These are phyloP conservation scores for Drosophila triauraria DNA, from an alignment of 1,140 invertebrate genomes.

Conservation along the genomic window DNA sequence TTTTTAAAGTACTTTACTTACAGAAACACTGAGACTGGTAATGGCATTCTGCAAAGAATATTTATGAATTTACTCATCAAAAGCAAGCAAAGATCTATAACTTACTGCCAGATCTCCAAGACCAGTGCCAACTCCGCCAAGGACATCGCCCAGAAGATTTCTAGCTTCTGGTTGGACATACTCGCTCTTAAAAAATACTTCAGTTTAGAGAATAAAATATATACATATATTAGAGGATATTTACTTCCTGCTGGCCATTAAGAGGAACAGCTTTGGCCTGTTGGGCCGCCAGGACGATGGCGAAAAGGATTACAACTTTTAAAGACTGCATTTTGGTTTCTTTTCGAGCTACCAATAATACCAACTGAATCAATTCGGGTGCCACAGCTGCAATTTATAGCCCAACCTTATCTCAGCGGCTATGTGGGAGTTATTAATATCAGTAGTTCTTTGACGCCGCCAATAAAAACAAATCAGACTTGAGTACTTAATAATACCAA, in stretches of 20 bases:
- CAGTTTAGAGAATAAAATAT: not conserved
- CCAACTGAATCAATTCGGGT: constrained; percentile 17
- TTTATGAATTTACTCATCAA: too few relatives aligned
- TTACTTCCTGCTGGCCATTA: constrained; percentile 14
- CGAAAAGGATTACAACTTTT: constrained; percentile 21
- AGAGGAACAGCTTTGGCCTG: constrained; percentile 27
- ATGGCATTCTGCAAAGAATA: constrained; percentile 33
- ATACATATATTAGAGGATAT: not conserved
- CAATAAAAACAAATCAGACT: constrained; percentile 40
- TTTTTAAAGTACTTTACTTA: constrained; percentile 14
- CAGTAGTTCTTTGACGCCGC: constrained; percentile 25
- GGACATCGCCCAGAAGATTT: constrained; percentile 45
- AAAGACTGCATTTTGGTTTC: constrained; percentile 38
- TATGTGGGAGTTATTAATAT: constrained; percentile 8
- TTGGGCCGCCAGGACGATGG: constrained; percentile 20
- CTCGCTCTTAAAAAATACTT: constrained; percentile 15
- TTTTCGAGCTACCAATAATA: constrained; percentile 10
- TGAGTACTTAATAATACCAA: constrained; percentile 40
- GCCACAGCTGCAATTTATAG: constrained; percentile 46
- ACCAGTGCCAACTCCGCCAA: constrained; percentile 33
- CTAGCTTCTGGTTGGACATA: constrained; percentile 27
- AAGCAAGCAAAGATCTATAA: not conserved
- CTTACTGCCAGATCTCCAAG: constrained; percentile 49
- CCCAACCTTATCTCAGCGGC: constrained; percentile 23
- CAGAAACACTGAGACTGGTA: constrained; percentile 36